Base-by-base conservation (phyloP, 2,888 invertebrate species). In the Zaprionus lineosus region DNA sequence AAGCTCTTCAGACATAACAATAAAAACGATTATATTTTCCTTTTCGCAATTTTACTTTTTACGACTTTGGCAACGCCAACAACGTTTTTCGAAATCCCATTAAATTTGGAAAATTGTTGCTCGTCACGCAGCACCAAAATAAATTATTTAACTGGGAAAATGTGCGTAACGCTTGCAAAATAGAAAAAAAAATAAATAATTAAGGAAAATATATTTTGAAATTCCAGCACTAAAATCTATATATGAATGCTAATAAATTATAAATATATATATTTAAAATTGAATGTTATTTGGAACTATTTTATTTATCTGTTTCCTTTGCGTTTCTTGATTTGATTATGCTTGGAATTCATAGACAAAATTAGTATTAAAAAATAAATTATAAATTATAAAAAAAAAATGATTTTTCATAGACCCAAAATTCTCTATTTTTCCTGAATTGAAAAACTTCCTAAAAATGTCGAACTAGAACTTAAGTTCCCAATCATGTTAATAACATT, bases 41-140 rank as follows among this genome's bases (percentile, higher is more conserved):
- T 37, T 70, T 70, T 44, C 60, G 55, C 71, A 52, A 55, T 53
- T 66, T 59, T 37, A 33, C 14, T 46, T 62, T 81, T 68, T 68
- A 78, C 57, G 75, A 60, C 64, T 74, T 76, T 74, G 71, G 68
- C 75, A 83, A 71, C 75, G 59, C 61, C 59, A 55, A 29, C 59
- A 51, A 33, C 59, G 70, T 57, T 68, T 77, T 83, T 75, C 64
- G 55, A 75, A 83, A 77, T 34, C 31, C 61, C 57, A 67, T 58
- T 55, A 73, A 73, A 62, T 68, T 44, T 53, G 41, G 67, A 65
- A 72, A 83, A 83, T 59, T 74, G 71, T 31, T 43, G 74, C 66
- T 60, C 58, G 63, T 71, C 75, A 77, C 83, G 84, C 83, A 74
- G n/a, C n/a, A n/a, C n/a, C 59, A 34, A 55, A 26, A 78, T 58